A percentile compares a stretch with the other conserved stretches of the same genome.
These are phyloP conservation scores for Notospermus geniculatus DNA, from an alignment of 1,140 invertebrate species.

Conservation along the genomic window DNA sequence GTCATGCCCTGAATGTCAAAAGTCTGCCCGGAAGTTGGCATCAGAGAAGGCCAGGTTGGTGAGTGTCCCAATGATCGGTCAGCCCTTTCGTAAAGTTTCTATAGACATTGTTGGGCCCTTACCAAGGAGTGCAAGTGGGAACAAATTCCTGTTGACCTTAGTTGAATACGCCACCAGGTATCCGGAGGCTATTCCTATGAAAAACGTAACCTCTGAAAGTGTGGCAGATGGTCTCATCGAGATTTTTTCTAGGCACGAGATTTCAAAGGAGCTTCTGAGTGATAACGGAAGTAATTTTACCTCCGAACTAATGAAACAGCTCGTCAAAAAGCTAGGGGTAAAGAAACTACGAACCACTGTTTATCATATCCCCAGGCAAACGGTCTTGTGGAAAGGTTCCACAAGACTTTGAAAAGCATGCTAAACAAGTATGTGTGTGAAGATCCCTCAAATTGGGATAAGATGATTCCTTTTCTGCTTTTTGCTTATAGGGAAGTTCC, in stretches of 20 bases:
- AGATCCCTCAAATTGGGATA: too few relatives aligned
- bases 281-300: conserved; percentile 26
- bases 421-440: not conserved
- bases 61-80: conserved; percentile 18
- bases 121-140: conserved; percentile 22
- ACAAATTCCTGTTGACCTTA: conserved; percentile 24
- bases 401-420: not conserved
- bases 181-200: conserved; percentile 24
- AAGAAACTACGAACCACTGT: not conserved
- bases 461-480: not conserved
- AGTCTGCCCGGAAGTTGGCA: conserved; percentile 19
- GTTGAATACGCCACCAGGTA: conserved; percentile 24
- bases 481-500: not conserved
- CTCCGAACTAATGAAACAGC: conserved; percentile 20
- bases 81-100: conserved; percentile 17
- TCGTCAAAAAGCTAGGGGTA: not conserved
- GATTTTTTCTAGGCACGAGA: conserved; percentile 19
- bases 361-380: conserved; percentile 3
- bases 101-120: conserved; percentile 22
- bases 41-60: conserved; percentile 16
- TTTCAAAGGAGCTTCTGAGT: conserved; percentile 15
- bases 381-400: not conserved
- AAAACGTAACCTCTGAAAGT: not conserved
- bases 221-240: conserved; percentile 21
- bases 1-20: conserved; percentile 25